These are phyloP conservation scores for Plumapathes pennacea DNA, from an alignment of 92 coral and sea anemone species.

Conservation along the genomic window DNA sequence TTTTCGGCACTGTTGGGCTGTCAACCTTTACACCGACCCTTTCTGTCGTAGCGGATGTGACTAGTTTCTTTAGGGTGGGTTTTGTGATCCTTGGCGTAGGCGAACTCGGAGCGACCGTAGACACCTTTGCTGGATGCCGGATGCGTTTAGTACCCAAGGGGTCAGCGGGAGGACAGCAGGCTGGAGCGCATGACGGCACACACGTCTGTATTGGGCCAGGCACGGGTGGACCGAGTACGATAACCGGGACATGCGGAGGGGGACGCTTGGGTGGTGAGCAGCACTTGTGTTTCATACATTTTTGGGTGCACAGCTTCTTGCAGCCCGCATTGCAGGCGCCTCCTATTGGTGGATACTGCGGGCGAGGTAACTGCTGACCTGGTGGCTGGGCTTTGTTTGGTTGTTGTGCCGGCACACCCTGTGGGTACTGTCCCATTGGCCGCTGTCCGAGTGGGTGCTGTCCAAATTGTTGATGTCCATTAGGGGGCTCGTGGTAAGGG, in stretches of 20 bases:
- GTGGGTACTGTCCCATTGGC: not conserved
- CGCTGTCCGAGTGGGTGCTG: not conserved
- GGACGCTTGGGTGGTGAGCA: conserved; percentile 43
- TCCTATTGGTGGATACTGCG: conserved; percentile 70
- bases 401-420: conserved; percentile 10
- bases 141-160: conserved; percentile 23
- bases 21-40: too few relatives aligned
- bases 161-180: conserved; percentile 73
- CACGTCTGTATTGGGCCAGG: conserved; percentile 60
- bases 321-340: conserved; percentile 46
- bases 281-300: conserved; percentile 75
- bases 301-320: conserved; percentile 66
- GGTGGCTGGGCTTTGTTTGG: too few relatives aligned
- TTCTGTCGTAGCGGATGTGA: conserved; percentile 9
- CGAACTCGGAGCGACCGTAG: conserved; percentile 4
- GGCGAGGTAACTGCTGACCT: conserved; percentile 84
- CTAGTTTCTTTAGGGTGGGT: too few relatives aligned
- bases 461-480: too few relatives aligned
- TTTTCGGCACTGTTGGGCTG: too few relatives aligned
- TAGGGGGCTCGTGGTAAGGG: conserved; percentile 1
- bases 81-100: too few relatives aligned
- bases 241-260: conserved; percentile 47
- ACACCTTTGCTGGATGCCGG: not conserved
- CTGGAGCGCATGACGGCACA: conserved; percentile 82
- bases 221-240: conserved; percentile 49